Evolutionary conservation across 1,140 invertebrate genomes (phyloP), one percentile per base, ranked within the genome.

Genomic region (Microplitis mediator): DNA sequence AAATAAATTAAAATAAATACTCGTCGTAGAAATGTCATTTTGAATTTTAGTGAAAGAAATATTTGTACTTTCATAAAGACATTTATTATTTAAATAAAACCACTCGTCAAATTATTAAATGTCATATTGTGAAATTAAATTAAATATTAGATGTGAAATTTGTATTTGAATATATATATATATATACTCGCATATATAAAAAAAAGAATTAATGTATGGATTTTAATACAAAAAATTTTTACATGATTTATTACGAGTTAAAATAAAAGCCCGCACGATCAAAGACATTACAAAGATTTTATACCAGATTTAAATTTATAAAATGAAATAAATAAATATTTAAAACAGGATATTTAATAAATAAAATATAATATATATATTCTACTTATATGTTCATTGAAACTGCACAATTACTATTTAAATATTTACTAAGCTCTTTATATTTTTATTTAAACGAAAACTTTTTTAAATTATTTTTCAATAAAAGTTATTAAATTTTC

Each of bases 11-110:
- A 31, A 66, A 66, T 51, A 3, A 66, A 66, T 32, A 11, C 8
- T 52, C 39, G 11, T 45, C 39, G 11, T 45, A 45, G 39, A 45
- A 45, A 45, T 45, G 11, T 45, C 39, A 65, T 60, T 23, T 52
- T 70, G 39, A 61, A 69, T 64, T 54, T 71, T 36, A 14, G 39
- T 67, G 36, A 73, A 68, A 23, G 32, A 73, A 60, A 45, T 45
- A 45, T 81, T 82, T 81, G 76, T 80, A 81, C 78, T 81, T 81
- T 81, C 78, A 80, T 81, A 81, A 73, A 69, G 67, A 75, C 70
- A 76, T 79, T 79, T 60, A 58, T 74, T 65, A 76, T 74, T 75
- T n/a, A 23, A 36, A n/a, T 54, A 56, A 68, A 56, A 32, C 35
- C 11, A 14, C 56, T 68, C 36, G 51, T 56, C 34, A 56, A 56